Conservation (phyloP, 2,113 vertebrate genomes). For the Cephalopterus ornatus region DNA sequence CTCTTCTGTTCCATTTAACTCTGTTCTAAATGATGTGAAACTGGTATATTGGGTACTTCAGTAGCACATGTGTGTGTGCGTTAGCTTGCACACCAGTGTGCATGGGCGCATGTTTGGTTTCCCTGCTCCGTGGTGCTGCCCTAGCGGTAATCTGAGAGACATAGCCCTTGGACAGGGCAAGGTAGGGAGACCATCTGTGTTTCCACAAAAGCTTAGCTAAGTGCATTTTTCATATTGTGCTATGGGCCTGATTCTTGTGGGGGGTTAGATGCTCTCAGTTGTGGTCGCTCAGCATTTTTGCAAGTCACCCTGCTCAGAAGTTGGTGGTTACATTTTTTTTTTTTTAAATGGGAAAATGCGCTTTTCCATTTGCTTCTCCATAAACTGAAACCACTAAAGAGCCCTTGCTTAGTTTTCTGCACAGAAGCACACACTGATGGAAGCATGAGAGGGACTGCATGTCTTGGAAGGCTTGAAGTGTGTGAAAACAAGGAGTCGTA, state of each 20-base stretch:
- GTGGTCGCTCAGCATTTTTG: slow-evolving; percentile 21
- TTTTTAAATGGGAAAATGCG: not conserved
- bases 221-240: slow-evolving; percentile 19
- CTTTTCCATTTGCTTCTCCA: slow-evolving; percentile 1
- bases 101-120: not conserved
- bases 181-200: not conserved
- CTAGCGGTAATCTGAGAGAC: not conserved
- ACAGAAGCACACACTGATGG: not conserved
- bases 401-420: not conserved
- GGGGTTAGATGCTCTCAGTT: not conserved
- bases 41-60: not conserved
- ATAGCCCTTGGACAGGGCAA: not conserved
- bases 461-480: not conserved
- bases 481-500: slow-evolving; percentile 13
- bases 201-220: slow-evolving; percentile 51
- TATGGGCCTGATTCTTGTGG: not conserved
- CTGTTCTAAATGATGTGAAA: not conserved
- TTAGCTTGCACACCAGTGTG: not conserved
- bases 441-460: not conserved
- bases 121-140: not conserved
- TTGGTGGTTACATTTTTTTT: not conserved
- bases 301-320: not conserved
- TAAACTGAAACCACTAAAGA: not conserved
- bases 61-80: not conserved
- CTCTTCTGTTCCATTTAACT: not conserved